Percentiles rank a stretch among this genome's conserved stretches.
phyloP scores from a whole-genome alignment of 2,113 vertebrate genomes.

The Microtus oregoni region DNA sequence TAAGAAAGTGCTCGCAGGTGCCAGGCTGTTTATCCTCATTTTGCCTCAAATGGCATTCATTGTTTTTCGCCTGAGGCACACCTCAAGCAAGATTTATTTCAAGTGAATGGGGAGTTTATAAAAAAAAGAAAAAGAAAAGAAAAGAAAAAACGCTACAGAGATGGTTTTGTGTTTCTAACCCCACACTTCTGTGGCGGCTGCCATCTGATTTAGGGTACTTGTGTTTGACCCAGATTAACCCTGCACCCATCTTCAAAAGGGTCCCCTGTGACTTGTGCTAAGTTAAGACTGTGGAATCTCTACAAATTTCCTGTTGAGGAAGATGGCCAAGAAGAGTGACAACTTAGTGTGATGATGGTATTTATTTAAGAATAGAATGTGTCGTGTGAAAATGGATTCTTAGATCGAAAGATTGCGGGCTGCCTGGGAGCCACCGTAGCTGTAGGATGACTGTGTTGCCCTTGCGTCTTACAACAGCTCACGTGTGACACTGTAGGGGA shows the following conservation, averaged over 20 bases:
- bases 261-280: background rate
- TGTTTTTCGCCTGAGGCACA: constrained; percentile 46
- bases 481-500: too few relatives aligned
- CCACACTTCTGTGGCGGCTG: background rate
- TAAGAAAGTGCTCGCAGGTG: background rate
- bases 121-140: background rate
- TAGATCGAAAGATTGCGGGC: background rate
- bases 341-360: background rate
- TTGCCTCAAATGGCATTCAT: constrained; percentile 49
- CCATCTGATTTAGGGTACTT: background rate
- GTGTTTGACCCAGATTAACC: background rate
- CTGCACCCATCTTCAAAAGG: background rate
- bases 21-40: constrained; percentile 48
- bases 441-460: background rate
- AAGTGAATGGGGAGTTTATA: background rate
- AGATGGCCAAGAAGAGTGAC: background rate
- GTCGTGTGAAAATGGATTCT: background rate
- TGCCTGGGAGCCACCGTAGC: fast-evolving
- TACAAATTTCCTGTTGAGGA: background rate
- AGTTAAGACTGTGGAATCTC: background rate
- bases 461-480: background rate
- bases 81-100: constrained; percentile 62
- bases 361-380: background rate
- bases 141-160: background rate
- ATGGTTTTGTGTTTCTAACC: background rate